A percentile compares a stretch with the other conserved stretches of the same genome.
These are phyloP conservation scores for Eristalinus aeneus DNA, from an alignment of 2,888 invertebrate species.

Conservation along the genomic window DNA sequence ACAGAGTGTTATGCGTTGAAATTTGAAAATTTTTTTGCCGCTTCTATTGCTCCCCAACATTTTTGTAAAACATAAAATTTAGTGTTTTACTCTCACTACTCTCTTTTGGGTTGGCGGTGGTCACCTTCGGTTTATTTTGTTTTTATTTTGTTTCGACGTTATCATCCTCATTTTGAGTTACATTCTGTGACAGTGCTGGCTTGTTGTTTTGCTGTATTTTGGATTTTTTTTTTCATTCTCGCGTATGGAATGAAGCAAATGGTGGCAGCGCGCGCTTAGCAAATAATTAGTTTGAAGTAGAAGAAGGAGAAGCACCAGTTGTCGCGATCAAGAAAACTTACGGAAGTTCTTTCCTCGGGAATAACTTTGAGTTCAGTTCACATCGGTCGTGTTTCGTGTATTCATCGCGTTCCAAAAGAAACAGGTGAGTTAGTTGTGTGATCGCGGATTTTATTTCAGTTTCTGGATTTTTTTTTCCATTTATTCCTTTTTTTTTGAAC, in stretches of 20 bases:
- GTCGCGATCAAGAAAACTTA: slow-evolving; percentile 36
- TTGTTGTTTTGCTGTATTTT: slow-evolving; percentile 1
- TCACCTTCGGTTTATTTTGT: background rate
- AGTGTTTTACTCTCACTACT: slow-evolving; percentile 38
- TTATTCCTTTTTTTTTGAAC: slow-evolving; percentile 10
- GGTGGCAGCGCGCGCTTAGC: slow-evolving; percentile 6
- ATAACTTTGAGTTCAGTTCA: slow-evolving; percentile 52
- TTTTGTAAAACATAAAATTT: background rate
- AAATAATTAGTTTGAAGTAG: slow-evolving; percentile 31
- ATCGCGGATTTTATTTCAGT: slow-evolving; percentile 1
- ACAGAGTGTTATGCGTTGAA: slow-evolving; percentile 10
- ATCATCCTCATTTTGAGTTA: slow-evolving; percentile 19
- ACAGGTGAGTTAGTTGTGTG: slow-evolving; percentile 59
- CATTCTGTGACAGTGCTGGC: slow-evolving; percentile 34
- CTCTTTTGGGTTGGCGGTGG: background rate
- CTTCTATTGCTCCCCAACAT: slow-evolving; percentile 26
- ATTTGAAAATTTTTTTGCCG: background rate
- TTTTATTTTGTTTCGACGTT: slow-evolving; percentile 17
- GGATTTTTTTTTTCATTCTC: slow-evolving; percentile 7
- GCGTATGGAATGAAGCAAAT: slow-evolving; percentile 16
- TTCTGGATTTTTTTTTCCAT: too few species aligned
- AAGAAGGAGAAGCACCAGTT: slow-evolving; percentile 28
- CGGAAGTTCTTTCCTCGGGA: slow-evolving; percentile 41
- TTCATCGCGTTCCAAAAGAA: slow-evolving; percentile 39
- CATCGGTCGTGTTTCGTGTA: slow-evolving; percentile 51